These are phyloP conservation scores for Halichoeres trimaculatus DNA, from an alignment of 2,113 vertebrate species.

Conservation along the genomic window DNA sequence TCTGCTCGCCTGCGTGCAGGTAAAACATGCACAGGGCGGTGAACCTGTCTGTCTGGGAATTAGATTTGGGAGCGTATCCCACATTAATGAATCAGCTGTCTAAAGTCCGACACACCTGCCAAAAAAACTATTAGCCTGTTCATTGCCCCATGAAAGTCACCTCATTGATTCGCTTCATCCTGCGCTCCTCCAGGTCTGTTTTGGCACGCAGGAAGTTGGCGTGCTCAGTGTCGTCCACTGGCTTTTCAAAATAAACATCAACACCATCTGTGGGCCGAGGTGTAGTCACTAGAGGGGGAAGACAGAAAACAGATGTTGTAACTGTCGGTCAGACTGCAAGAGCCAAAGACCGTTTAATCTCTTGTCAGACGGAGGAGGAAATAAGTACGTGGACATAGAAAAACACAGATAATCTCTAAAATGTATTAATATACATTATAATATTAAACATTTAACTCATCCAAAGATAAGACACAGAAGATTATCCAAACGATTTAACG, in stretches of 20 bases:
- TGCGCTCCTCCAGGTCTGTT: conserved; percentile 90
- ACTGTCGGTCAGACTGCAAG: background rate
- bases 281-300: conserved; percentile 76
- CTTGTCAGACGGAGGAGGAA: conserved; percentile 10
- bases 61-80: conserved; percentile 3
- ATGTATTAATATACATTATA: too few relatives aligned
- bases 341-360: background rate
- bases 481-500: too few relatives aligned
- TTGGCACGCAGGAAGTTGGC: conserved; percentile 92
- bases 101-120: conserved; percentile 10
- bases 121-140: conserved; percentile 15
- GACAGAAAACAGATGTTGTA: conserved; percentile 41
- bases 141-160: conserved; percentile 67
- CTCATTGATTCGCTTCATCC: conserved; percentile 94
- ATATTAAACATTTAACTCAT: too few relatives aligned
- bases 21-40: conserved; percentile 8
- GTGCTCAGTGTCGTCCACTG: conserved; percentile 89
- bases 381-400: too few relatives aligned
- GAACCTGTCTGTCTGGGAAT: conserved; percentile 12
- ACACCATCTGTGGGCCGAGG: conserved; percentile 90
- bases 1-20: conserved; percentile 26
- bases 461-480: too few relatives aligned
- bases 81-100: conserved; percentile 29
- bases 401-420: too few relatives aligned
- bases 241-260: conserved; percentile 93